Base-by-base conservation (phyloP, 2,888 invertebrate genomes). In the Drosophila dives region DNA sequence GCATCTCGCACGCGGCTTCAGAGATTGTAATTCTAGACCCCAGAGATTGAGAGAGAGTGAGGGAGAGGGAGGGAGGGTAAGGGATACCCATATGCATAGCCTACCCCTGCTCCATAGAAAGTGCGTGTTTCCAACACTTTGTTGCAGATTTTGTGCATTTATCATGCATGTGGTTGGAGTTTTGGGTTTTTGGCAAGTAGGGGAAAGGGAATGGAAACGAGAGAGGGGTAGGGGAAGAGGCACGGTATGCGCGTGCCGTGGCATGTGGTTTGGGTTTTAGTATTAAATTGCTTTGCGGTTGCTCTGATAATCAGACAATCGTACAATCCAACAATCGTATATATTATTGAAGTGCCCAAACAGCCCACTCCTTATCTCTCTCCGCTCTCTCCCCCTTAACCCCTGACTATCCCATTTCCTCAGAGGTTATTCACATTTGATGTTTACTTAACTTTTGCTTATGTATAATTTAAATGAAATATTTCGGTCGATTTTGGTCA, bases 111-210 rank as follows among this genome's bases (percentile, higher is more conserved):
- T 42, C 38, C 67, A 48, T 38, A 49, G 64, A 77, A 75, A 83
- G 89, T 89, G 92, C 91, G 92, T 91, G 91, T 91, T 91, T 78
- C 83, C 72, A 90, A 87, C 87, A 91, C 86, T 91, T 91, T 91
- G 88, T 86, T 91, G 91, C 92, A 91, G 92, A 91, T 91, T 91
- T 91, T 77, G 85, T 86, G 86, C 86, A 89, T 90, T 87, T 90
- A 86, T 90, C 89, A 89, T 84, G 84, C 76, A 81, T 76, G 80
- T 63, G 70, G 75, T 67, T 33, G 65, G 49, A 64, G 50, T 55
- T 53, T 53, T 29, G 53, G 29, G n/a, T n/a, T 15, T 54, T 15
- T 20, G 15, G n/a, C 32, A 51, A 51, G 49, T 63, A 53, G 40
- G 50, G 26, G 48, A 61, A 53, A 20, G 56, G 40, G n/a, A 11